These are phyloP conservation scores for Pterocles orientalis DNA, from an alignment of 2,113 vertebrate genomes.

Conservation along the genomic window DNA sequence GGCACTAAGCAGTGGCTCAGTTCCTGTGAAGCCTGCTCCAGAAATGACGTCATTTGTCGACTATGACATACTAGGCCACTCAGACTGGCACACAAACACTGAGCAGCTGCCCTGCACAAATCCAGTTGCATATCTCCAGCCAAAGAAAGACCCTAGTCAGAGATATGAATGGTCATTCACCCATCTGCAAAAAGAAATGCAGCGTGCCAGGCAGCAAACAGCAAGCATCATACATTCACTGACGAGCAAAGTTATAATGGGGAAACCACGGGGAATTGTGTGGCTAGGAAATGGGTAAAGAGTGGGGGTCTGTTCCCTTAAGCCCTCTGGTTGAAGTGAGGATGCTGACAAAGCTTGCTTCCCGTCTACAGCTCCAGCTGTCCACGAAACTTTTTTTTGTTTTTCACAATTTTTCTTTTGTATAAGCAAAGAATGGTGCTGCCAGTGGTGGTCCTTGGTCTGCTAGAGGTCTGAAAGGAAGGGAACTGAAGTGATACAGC, in stretches of 20 bases:
- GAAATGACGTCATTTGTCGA: not conserved
- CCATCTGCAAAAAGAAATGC: constrained; percentile 1
- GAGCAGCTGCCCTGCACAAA: constrained; percentile 30
- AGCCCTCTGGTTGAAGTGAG: not conserved
- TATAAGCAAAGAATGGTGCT: not conserved
- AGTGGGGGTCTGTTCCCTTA: not conserved
- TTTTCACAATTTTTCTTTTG: not conserved
- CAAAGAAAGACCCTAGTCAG: constrained; percentile 41
- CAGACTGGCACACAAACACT: not conserved
- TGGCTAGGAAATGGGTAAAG: constrained; percentile 4
- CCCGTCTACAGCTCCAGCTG: not conserved
- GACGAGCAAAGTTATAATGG: not conserved
- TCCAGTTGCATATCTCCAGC: not conserved
- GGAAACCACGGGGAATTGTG: not conserved
- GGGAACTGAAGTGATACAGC: not conserved
- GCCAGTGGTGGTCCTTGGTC: not conserved
- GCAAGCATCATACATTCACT: not conserved
- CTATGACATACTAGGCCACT: not conserved
- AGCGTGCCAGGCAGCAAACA: not conserved
- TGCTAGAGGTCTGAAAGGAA: not conserved
- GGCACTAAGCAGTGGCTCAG: not conserved
- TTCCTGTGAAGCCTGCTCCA: constrained; percentile 5
- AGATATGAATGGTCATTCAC: constrained; percentile 47
- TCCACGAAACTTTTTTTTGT: not conserved
- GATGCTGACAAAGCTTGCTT: not conserved